phyloP scores from a whole-genome alignment of 2,888 invertebrate species.

The Mythimna vitellina region DNA sequence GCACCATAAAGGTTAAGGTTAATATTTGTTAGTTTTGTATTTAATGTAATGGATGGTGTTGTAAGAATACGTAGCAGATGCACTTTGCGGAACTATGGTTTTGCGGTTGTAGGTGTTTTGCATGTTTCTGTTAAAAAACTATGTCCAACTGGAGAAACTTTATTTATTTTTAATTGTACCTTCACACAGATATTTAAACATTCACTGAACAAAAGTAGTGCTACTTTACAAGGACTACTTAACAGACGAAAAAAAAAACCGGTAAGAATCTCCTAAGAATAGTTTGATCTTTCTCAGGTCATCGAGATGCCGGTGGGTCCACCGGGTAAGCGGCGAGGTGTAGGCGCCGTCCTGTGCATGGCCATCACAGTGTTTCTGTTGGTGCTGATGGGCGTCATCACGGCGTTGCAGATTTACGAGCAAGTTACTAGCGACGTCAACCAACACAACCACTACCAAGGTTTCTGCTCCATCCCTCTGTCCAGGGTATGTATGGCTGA shows the following conservation, averaged over 20 bases:
- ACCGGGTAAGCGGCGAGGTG: constrained; percentile 38
- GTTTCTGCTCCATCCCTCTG: constrained; percentile 93
- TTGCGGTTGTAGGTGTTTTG: constrained; percentile 8
- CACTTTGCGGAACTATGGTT: constrained; percentile 11
- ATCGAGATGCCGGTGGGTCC: constrained; percentile 82
- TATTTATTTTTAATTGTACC: neutral
- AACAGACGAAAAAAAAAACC: neutral
- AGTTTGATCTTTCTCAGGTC: constrained; percentile 66
- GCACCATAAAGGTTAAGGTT: constrained; percentile 39
- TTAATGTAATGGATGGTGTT: constrained; percentile 18
- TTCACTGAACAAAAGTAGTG: neutral
- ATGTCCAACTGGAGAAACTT: neutral
- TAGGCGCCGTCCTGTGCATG: constrained; percentile 84
- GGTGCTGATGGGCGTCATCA: constrained; percentile 93
- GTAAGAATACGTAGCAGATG: constrained; percentile 19
- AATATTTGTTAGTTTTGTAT: constrained; percentile 41
- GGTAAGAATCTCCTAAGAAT: neutral
- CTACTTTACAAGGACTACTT: neutral
- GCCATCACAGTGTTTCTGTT: constrained; percentile 93
- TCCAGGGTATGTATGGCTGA: constrained; percentile 50
- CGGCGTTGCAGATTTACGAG: constrained; percentile 94
- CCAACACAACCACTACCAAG: constrained; percentile 87
- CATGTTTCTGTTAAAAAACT: constrained; percentile 3
- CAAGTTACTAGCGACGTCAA: constrained; percentile 91
- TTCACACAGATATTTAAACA: neutral